These are phyloP conservation scores for Entomyzon cyanotis DNA, from an alignment of 2,113 vertebrate species.

Conservation along the genomic window DNA sequence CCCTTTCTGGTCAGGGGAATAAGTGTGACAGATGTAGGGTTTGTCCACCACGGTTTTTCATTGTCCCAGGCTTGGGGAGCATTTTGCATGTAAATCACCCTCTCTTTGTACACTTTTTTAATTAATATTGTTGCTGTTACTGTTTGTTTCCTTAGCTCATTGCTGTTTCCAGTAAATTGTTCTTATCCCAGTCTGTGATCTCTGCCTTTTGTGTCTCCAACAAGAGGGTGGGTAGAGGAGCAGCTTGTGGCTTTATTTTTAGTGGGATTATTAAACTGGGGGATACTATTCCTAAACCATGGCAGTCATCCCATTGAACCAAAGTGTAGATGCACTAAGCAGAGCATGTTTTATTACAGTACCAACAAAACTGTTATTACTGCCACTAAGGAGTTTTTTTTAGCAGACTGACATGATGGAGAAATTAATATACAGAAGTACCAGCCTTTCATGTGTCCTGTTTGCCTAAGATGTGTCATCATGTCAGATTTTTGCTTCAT, in stretches of 20 bases:
- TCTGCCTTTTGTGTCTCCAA: neutral
- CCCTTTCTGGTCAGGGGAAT: rapidly evolving
- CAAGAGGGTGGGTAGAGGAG: rapidly evolving
- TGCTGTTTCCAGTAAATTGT: neutral
- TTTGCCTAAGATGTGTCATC: neutral
- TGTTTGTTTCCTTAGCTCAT: neutral
- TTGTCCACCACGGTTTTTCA: neutral
- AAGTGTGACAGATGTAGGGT: rapidly evolving
- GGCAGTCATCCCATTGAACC: neutral
- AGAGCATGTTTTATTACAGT: neutral
- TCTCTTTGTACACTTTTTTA: neutral
- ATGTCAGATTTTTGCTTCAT: neutral
- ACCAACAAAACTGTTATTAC: neutral
- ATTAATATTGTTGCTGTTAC: neutral
- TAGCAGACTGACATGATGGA: neutral
- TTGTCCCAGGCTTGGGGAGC: rapidly evolving
- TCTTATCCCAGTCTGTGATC: neutral
- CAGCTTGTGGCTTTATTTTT: neutral
- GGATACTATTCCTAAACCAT: neutral
- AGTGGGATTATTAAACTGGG: neutral
- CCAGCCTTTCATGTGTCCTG: neutral
- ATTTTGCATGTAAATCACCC: neutral
- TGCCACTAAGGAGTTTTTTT: neutral
- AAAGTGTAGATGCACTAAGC: neutral
- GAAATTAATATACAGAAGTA: neutral